phyloP scores from a whole-genome alignment of 1,140 invertebrate genomes.

The Sycobia sp. region DNA sequence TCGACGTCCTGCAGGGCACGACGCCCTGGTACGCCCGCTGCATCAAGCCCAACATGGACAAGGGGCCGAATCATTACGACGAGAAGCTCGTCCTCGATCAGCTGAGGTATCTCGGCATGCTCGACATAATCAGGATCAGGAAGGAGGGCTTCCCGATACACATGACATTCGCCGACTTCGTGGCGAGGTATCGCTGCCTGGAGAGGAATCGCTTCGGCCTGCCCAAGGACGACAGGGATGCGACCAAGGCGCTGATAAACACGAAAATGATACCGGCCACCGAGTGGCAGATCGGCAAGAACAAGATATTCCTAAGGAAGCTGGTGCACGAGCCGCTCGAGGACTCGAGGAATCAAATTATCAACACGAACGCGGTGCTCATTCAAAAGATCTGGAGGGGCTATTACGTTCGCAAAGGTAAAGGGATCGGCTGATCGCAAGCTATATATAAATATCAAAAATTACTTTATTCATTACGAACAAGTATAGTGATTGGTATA shows the following conservation, averaged over 20 bases:
- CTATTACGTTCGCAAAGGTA: constrained; percentile 69
- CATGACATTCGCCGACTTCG: constrained; percentile 78
- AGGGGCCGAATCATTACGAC: constrained; percentile 83
- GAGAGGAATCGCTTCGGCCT: constrained; percentile 51
- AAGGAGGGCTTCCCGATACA: constrained; percentile 93
- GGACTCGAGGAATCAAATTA: constrained; percentile 73
- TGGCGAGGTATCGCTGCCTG: constrained; percentile 79
- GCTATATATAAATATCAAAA: no score
- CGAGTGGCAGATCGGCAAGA: constrained; percentile 91
- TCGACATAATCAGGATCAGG: constrained; percentile 92
- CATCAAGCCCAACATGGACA: constrained; percentile 92
- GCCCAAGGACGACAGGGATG: constrained; percentile 60
- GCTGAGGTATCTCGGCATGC: constrained; percentile 91
- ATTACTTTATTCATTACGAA: no score
- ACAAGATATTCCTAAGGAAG: constrained; percentile 86
- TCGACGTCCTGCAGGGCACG: constrained; percentile 89
- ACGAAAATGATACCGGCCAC: constrained; percentile 67
- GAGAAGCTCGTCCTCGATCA: constrained; percentile 86
- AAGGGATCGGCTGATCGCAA: neutral
- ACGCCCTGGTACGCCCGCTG: constrained; percentile 96
- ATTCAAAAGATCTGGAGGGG: constrained; percentile 82
- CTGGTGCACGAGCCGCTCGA: constrained; percentile 88
- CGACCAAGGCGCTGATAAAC: constrained; percentile 66
- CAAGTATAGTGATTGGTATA: no score
- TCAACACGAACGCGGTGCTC: constrained; percentile 73